These are phyloP conservation scores for Cantharis rufa DNA, from an alignment of 2,888 invertebrate genomes.

Conservation along the genomic window DNA sequence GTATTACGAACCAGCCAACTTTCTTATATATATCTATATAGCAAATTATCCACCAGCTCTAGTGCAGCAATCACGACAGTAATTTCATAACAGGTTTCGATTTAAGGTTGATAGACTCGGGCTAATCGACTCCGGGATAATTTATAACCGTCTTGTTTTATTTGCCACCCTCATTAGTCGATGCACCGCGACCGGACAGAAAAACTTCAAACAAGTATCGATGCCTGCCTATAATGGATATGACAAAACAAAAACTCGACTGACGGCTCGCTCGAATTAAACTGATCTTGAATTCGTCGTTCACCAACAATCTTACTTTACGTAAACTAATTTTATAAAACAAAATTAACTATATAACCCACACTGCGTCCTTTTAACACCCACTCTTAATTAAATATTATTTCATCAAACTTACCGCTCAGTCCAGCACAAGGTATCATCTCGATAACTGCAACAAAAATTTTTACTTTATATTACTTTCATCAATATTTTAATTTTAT, in stretches of 20 bases:
- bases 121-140: conserved; percentile 55
- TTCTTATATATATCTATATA: conserved; percentile 22
- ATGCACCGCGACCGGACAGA: conserved; percentile 47
- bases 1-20: neutral
- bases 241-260: conserved; percentile 55
- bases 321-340: conserved; percentile 20
- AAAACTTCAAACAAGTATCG: conserved; percentile 52
- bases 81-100: conserved; percentile 57
- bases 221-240: conserved; percentile 53
- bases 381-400: conserved; percentile 25
- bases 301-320: conserved; percentile 6
- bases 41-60: conserved; percentile 53
- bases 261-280: conserved; percentile 48
- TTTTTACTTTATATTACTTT: conserved; percentile 13
- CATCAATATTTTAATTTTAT: neutral
- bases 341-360: conserved; percentile 26
- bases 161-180: conserved; percentile 55
- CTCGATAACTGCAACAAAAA: conserved; percentile 77
- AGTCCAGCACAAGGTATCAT: conserved; percentile 86
- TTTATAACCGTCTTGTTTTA: conserved; percentile 55
- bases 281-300: conserved; percentile 48
- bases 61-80: conserved; percentile 53
- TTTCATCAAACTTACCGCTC: conserved; percentile 70
- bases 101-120: conserved; percentile 55
- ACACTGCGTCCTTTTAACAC: conserved; percentile 29